These are phyloP conservation scores for Denticeps clupeoides DNA, from an alignment of 2,797 vertebrate species.

Conservation along the genomic window DNA sequence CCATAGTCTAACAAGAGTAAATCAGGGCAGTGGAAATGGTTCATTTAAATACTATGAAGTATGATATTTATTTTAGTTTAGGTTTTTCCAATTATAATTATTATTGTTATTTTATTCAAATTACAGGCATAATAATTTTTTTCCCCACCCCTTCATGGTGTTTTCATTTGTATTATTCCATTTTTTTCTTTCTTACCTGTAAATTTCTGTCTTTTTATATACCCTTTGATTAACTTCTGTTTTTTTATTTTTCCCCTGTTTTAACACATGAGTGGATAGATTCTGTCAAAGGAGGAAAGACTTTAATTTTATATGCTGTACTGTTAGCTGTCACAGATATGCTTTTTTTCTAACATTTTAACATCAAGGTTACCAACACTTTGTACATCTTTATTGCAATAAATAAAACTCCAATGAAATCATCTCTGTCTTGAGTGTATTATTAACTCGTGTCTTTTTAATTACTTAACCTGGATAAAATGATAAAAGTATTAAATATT, in stretches of 20 bases:
- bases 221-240: conserved; percentile 66
- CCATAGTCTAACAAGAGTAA: conserved; percentile 37
- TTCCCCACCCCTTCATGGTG: conserved; percentile 31
- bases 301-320: conserved; percentile 82
- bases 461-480: no score
- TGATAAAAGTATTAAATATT: no score
- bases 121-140: conserved; percentile 56
- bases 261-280: conserved; percentile 48
- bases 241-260: conserved; percentile 39
- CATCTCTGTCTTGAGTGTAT: conserved; percentile 4
- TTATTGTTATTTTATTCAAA: conserved; percentile 39
- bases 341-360: conserved; percentile 95
- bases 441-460: no score
- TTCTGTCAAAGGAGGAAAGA: conserved; percentile 56
- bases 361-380: conserved; percentile 81
- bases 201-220: conserved; percentile 70
- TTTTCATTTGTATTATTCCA: conserved; percentile 38
- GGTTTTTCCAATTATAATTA: conserved; percentile 30
- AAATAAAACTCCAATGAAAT: conserved; percentile 68
- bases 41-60: conserved; percentile 53
- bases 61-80: conserved; percentile 76
- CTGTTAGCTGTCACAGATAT: conserved; percentile 79
- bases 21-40: conserved; percentile 46
- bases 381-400: conserved; percentile 96
- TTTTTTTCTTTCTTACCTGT: conserved; percentile 41